Evolutionary conservation across 2,888 invertebrate species (phyloP), one percentile per base, ranked within the genome.

Genomic region (Euclidia mi): DNA sequence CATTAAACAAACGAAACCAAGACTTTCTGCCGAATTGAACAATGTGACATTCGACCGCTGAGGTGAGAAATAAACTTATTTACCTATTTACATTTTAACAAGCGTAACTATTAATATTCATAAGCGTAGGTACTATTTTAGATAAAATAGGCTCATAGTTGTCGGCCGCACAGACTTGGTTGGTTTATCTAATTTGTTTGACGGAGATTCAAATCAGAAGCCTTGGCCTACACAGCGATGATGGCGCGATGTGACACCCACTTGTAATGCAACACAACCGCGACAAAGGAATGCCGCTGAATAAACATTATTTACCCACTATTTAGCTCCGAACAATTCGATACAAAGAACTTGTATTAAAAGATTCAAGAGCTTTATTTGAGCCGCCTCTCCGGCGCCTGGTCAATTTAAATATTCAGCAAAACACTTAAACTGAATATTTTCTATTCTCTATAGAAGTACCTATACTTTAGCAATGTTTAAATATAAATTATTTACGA

Each of bases 151-250:
- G 7, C 7, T 15, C 11, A 35, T 14, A 1, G 7, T 12, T 2
- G 1, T 37, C n/a, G 18, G 1, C 37, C 15, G n/a, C 15, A 20
- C 11, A 11, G 6, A 20, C 40, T 3, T 32, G 15, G 25, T 52
- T 17, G 7, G 17, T 65, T 65, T 38, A 40, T 14, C 31, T 29
- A 57, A 28, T 60, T 66, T 47, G 53, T 59, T 52, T 20, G 37
- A 57, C 58, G 51, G 45, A 56, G 65, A 60, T 65, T 64, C 51
- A 69, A 71, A 71, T 65, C 60, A 50, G 56, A 63, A 71, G 68
- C 85, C 85, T 85, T 85, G 84, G 81, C 79, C 80, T 70, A 83
- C 78, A 75, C 74, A 65, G 59, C 63, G 75, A 52, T 63, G 75
- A 52, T 65, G 68, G 49, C 70, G 61, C 57, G 70, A 68, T 71